Percentiles rank a stretch among this genome's conserved stretches.
phyloP scores from a whole-genome alignment of 1,140 invertebrate genomes.

The Zaprionus capensis region DNA sequence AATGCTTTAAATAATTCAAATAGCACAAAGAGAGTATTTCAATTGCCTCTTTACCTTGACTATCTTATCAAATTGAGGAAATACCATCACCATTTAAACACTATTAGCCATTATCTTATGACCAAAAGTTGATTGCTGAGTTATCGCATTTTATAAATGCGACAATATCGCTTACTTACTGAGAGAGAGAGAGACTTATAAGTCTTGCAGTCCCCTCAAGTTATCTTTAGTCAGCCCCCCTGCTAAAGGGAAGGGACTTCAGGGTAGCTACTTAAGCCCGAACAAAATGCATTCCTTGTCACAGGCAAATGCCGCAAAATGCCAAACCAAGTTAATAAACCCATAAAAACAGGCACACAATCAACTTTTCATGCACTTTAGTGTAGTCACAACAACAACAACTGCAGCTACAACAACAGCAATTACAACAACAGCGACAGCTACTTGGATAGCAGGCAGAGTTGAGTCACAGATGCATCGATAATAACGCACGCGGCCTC shows the following conservation, averaged over 20 bases:
- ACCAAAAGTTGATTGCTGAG: slow-evolving; percentile 13
- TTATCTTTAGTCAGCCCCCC: neutral
- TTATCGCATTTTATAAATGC: slow-evolving; percentile 12
- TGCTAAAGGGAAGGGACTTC: accelerated
- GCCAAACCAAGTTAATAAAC: slow-evolving; percentile 74
- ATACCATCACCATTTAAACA: slow-evolving; percentile 20
- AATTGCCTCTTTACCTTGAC: neutral
- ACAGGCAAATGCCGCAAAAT: slow-evolving; percentile 50
- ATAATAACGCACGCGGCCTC: slow-evolving; percentile 41
- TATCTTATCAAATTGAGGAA: slow-evolving; percentile 35
- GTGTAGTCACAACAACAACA: slow-evolving; percentile 48
- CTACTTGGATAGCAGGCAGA: slow-evolving; percentile 53
- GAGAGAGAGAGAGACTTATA: neutral
- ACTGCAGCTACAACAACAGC: slow-evolving; percentile 19
- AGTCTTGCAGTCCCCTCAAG: neutral
- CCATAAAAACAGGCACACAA: slow-evolving; percentile 67
- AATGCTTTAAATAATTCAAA: no score
- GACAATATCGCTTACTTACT: slow-evolving; percentile 3
- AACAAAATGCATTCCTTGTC: slow-evolving; percentile 30
- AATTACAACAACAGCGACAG: slow-evolving; percentile 43
- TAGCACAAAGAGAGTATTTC: neutral
- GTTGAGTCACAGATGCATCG: slow-evolving; percentile 72
- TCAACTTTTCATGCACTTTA: slow-evolving; percentile 73
- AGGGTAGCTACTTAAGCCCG: slow-evolving; percentile 11
- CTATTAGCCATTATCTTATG: slow-evolving; percentile 8